Evolutionary conservation across 1,140 invertebrate genomes (phyloP).

Genomic region (Drosophila prosaltans): DNA sequence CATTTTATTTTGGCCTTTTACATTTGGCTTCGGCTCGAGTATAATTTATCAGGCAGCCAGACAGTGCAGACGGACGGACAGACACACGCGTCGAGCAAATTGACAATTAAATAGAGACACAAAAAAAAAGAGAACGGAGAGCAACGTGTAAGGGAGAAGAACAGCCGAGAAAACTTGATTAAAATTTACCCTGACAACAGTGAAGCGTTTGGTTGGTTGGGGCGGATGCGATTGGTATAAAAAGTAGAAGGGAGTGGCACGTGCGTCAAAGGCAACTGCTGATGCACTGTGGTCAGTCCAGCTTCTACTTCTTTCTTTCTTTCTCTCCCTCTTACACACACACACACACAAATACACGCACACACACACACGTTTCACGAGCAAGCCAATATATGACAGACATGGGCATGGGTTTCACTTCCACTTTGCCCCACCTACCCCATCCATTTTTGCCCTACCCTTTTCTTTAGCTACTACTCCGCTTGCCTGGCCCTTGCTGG

Average conservation of each 20-base stretch:
- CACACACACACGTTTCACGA: constrained; percentile 6
- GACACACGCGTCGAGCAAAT: constrained; percentile 68
- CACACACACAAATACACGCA: constrained; percentile 19
- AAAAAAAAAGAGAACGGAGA: constrained; percentile 2
- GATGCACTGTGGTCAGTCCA: constrained; percentile 54
- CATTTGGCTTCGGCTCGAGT: constrained; percentile 52
- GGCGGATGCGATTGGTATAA: neutral
- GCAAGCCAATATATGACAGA: constrained; percentile 60
- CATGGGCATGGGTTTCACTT: constrained; percentile 8
- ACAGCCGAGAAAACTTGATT: constrained; percentile 73
- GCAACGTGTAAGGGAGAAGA: constrained; percentile 24
- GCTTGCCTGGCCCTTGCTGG: neutral
- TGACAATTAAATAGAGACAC: constrained; percentile 78
- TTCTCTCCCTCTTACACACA: neutral
- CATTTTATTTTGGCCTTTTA: constrained; percentile 51
- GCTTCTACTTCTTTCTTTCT: neutral
- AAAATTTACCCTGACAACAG: constrained; percentile 70
- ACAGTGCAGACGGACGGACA: constrained; percentile 13
- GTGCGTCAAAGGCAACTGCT: constrained; percentile 71
- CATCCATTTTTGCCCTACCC: neutral
- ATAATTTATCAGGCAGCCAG: constrained; percentile 70
- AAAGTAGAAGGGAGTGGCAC: constrained; percentile 45
- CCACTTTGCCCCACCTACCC: neutral
- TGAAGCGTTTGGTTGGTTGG: constrained; percentile 11
- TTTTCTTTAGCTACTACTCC: neutral